These are phyloP conservation scores for Lysandra coridon DNA, from an alignment of 2,888 invertebrate genomes.

Conservation along the genomic window DNA sequence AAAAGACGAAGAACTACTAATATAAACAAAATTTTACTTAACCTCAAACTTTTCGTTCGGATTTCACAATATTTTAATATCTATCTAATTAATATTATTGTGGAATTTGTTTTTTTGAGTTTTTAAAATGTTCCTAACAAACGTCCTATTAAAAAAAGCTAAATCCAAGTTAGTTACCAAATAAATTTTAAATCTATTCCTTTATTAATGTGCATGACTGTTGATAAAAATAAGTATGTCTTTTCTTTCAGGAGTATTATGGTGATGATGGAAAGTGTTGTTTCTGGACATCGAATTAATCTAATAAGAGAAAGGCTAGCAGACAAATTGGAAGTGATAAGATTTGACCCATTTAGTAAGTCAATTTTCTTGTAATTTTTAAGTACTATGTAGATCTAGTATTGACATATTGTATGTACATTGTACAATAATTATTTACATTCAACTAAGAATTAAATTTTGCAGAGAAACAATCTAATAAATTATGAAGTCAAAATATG, in stretches of 20 bases:
- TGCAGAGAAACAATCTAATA: too few species aligned
- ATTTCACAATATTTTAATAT: neutral
- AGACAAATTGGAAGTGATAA: conserved; percentile 88
- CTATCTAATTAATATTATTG: neutral
- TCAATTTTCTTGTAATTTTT: conserved; percentile 41
- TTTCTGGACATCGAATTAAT: conserved; percentile 86
- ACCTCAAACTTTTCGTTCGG: neutral
- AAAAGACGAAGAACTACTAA: neutral
- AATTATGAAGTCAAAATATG: too few species aligned
- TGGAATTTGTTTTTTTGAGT: neutral
- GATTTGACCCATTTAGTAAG: conserved; percentile 91
- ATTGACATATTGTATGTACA: too few species aligned
- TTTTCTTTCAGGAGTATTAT: conserved; percentile 83
- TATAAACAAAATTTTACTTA: neutral
- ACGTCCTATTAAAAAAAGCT: conserved; percentile 84
- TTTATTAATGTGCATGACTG: neutral
- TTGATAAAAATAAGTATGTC: neutral
- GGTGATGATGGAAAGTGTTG: conserved; percentile 89
- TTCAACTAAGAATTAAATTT: too few species aligned
- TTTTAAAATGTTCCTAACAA: conserved; percentile 84
- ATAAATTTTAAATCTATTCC: neutral
- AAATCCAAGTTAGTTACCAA: conserved; percentile 86
- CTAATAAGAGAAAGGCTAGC: conserved; percentile 85
- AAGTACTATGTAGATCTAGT: too few species aligned
- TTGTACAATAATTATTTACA: too few species aligned